Evolutionary conservation across 1,140 invertebrate species (phyloP).

Genomic region (Anoplolepis gracilipes): DNA sequence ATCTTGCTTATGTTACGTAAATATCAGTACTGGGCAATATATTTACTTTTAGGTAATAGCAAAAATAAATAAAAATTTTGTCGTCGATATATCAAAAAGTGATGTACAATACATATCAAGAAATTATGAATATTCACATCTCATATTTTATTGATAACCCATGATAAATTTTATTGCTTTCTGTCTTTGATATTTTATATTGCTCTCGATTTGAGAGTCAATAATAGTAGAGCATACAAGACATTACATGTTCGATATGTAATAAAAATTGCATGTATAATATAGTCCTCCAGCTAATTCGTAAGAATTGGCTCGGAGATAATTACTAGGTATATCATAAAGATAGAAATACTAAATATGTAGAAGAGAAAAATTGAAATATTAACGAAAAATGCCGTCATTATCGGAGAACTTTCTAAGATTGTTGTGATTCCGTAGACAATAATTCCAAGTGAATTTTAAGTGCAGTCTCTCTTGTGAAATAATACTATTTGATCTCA

Average conservation of each 20-base stretch:
- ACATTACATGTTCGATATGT: neutral
- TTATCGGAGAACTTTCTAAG: neutral
- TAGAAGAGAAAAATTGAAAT: neutral
- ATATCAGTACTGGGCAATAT: no score
- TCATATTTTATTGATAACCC: no score
- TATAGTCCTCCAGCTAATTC: neutral
- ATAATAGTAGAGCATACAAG: no score
- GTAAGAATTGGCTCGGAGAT: neutral
- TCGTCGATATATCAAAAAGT: neutral
- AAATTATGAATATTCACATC: no score
- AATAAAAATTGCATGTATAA: neutral
- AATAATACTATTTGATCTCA: neutral
- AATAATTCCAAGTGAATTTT: no score
- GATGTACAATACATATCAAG: no score
- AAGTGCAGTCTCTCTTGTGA: neutral
- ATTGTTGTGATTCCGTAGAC: neutral
- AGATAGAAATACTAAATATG: neutral
- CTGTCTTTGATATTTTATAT: no score
- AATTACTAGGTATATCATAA: neutral
- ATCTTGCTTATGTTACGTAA: no score
- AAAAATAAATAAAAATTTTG: neutral
- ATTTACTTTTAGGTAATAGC: no score
- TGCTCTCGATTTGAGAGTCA: no score
- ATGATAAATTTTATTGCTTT: no score
- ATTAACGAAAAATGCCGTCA: neutral